Base-by-base conservation (phyloP, 2,888 invertebrate genomes). In the Rutpela maculata region DNA sequence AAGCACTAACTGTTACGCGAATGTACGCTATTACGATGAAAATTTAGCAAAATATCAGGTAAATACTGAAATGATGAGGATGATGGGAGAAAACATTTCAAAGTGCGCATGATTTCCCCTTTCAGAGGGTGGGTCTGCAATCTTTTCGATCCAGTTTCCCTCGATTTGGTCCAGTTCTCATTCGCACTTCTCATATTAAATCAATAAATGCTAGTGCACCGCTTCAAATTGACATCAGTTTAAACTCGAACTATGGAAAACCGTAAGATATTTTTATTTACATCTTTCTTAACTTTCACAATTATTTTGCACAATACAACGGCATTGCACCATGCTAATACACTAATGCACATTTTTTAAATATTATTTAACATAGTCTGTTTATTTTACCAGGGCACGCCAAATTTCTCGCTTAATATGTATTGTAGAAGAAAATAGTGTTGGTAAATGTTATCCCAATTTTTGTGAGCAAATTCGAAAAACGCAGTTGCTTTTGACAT, bases 101-200 rank as follows among this genome's bases (percentile, higher is more conserved):
- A 43, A 22, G 43, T 26, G 70, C 70, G 70, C 70, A 79, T 76
- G 78, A 56, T 74, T 73, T 77, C 71, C 67, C 70, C 35, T 73
- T 66, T 38, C 55, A 38, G 78, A 79, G 83, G 82, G 82, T 81
- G 81, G 82, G 69, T 79, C 79, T 79, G 76, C 68, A 75, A 80
- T 83, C 80, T 82, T 81, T 84, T 82, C 82, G 83, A 81, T 83
- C 85, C 84, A 83, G 82, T 84, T 82, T 84, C 82, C 80, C 80
- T 77, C 80, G 71, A 71, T 81, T 83, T 84, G 85, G 85, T 86
- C 86, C 86, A 85, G 85, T 86, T 82, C 56, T 11, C 70, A 70
- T 69, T 69, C 70, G 43, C 38, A 18, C 38, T 60, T 70, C 59
- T 26, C 18, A 12, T 11, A 12, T 18, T 12, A 35, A 70, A 70